Evolutionary conservation across 2,888 invertebrate genomes (phyloP).

Genomic region (Pelosia muscerda): DNA sequence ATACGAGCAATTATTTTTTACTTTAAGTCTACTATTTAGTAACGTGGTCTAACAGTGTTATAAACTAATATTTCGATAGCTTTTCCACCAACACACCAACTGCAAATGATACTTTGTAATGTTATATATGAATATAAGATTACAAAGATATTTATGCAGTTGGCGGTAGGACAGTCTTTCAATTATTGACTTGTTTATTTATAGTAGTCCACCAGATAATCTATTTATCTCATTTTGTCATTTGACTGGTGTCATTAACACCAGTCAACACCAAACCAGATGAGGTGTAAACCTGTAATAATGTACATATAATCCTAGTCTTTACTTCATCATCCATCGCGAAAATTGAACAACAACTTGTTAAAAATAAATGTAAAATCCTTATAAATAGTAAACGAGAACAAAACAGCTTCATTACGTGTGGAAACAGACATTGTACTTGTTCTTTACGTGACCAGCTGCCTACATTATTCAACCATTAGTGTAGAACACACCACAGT

Average conservation of each 20-base stretch:
- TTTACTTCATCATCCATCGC: neutral
- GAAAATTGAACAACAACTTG: neutral
- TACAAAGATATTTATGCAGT: too few species aligned
- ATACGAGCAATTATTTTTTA: neutral
- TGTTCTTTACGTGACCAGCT: slow-evolving; percentile 70
- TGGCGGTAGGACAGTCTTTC: too few species aligned
- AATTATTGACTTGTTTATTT: too few species aligned
- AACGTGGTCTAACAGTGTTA: neutral
- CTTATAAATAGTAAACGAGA: slow-evolving; percentile 53
- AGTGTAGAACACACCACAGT: slow-evolving; percentile 57
- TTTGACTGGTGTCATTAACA: neutral
- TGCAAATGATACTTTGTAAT: too few species aligned
- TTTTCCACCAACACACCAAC: too few species aligned
- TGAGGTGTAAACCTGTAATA: neutral
- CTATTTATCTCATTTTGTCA: too few species aligned
- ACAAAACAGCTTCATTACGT: slow-evolving; percentile 64
- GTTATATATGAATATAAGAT: too few species aligned
- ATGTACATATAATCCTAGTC: neutral
- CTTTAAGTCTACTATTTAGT: neutral
- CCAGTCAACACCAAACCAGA: too few species aligned
- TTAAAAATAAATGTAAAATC: slow-evolving; percentile 55
- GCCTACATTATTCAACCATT: slow-evolving; percentile 73
- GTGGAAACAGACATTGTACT: slow-evolving; percentile 62
- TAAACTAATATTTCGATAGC: neutral
- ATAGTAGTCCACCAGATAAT: too few species aligned